These are phyloP conservation scores for Dromiciops gliroides DNA, from an alignment of 2,113 vertebrate genomes.

Conservation along the genomic window DNA sequence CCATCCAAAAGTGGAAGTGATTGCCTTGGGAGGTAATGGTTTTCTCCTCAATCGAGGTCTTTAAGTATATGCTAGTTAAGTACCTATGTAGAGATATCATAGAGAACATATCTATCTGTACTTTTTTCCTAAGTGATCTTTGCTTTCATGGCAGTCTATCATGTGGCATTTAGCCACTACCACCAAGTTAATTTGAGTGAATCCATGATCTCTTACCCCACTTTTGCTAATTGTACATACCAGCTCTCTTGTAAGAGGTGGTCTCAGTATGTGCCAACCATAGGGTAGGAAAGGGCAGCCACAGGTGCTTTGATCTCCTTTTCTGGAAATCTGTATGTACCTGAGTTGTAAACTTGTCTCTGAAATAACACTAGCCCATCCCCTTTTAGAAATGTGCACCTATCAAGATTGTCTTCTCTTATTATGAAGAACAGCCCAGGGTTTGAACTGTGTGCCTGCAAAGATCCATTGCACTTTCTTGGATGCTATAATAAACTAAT, in stretches of 20 bases:
- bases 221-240: background rate
- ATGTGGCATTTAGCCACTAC: background rate
- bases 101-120: background rate
- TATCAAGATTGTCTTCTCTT: background rate
- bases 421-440: background rate
- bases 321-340: background rate
- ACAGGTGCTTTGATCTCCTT: background rate
- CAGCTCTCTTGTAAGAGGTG: background rate
- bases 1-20: background rate
- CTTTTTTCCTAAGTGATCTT: conserved; percentile 37
- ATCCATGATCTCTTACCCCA: background rate
- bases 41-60: background rate
- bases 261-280: background rate
- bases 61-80: background rate
- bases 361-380: background rate
- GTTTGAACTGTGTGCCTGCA: background rate
- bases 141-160: conserved; percentile 53
- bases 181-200: background rate
- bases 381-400: background rate
- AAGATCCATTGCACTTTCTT: background rate
- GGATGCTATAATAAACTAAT: background rate
- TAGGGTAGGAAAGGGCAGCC: background rate
- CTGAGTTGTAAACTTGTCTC: background rate
- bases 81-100: background rate
- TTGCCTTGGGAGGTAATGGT: background rate